These are phyloP conservation scores for Sminthurides aquaticus DNA, from an alignment of 2,888 invertebrate species.

Conservation along the genomic window DNA sequence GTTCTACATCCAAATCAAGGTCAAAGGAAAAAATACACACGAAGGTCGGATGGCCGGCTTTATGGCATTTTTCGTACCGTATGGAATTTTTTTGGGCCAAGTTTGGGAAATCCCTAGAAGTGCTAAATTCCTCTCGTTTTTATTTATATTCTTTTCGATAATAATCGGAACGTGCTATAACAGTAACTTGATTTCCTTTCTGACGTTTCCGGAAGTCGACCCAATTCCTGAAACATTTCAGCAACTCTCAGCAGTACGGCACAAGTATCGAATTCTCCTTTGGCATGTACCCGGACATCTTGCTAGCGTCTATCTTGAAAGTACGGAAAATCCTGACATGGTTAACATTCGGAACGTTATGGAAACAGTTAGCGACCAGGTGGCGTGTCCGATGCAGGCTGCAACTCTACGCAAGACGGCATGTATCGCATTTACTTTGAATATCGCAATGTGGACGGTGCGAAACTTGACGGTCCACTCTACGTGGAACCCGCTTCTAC, in stretches of 20 bases:
- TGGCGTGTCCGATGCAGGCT: not conserved
- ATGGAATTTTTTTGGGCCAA: not conserved
- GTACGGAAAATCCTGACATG: not conserved
- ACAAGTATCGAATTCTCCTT: not conserved
- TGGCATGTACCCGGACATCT: not conserved
- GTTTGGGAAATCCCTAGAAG: not conserved
- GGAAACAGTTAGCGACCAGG: not conserved
- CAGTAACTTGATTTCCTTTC: constrained; percentile 15
- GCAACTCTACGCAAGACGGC: not conserved
- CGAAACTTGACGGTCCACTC: constrained; percentile 2
- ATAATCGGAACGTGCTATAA: constrained; percentile 10
- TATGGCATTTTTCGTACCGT: not conserved
- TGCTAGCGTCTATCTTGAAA: not conserved
- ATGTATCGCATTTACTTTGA: constrained; percentile 4
- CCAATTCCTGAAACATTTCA: constrained; percentile 7
- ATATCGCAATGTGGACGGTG: not conserved
- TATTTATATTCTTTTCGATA: constrained; percentile 7
- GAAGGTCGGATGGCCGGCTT: not conserved
- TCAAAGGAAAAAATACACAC: not conserved
- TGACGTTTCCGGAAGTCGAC: constrained; percentile 13
- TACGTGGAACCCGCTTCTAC: not conserved
- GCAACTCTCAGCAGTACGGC: not conserved
- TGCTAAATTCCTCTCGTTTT: not conserved
- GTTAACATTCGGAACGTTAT: not conserved
- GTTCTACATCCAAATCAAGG: not conserved